Evolutionary conservation across 2,888 invertebrate genomes (phyloP), one percentile per base, ranked within the genome.

Genomic region (Macrosoma leucophasiata): DNA sequence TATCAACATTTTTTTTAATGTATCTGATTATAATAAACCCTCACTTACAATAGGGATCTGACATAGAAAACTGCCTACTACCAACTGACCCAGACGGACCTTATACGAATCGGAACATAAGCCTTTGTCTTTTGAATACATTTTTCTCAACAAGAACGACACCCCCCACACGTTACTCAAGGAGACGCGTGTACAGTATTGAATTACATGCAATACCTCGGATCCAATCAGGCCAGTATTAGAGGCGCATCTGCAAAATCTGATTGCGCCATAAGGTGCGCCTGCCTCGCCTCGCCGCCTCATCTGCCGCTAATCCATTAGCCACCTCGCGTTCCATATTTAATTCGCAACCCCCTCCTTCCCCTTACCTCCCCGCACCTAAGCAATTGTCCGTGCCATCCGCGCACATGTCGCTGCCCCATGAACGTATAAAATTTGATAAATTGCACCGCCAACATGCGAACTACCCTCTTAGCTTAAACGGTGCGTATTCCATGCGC

Each of bases 401-500:
- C 53, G 65, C 74, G 75, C 82, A 82, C 79, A 79, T 81, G 81
- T 77, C 79, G 69, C 67, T 71, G 62, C 69, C 74, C 74, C 64
- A 52, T 52, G 62, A 62, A 66, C 74, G 69, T 71, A 79, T 77
- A 78, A 77, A 81, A 79, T 82, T 82, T 82, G 82, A 82, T 82
- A 82, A 81, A 82, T 82, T 69, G 79, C 72, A 68, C 62, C 69
- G 77, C 71, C 77, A 72, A 82, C 81, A 82, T 79, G 81, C 64
- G 79, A 81, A 79, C 78, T 81, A 79, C 82, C 82, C 82, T 81
- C 79, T 78, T 70, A 70, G 72, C 76, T 73, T 76, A 76, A 78
- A 74, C 79, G 74, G 68, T 61, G 59, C 66, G 60, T 57, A 51
- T 55, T 62, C 50, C 50, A 49, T 45, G 53, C 50, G 50, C 55